Conservation (phyloP, 1,140 invertebrate genomes). For the Euglossa dilemma region DNA sequence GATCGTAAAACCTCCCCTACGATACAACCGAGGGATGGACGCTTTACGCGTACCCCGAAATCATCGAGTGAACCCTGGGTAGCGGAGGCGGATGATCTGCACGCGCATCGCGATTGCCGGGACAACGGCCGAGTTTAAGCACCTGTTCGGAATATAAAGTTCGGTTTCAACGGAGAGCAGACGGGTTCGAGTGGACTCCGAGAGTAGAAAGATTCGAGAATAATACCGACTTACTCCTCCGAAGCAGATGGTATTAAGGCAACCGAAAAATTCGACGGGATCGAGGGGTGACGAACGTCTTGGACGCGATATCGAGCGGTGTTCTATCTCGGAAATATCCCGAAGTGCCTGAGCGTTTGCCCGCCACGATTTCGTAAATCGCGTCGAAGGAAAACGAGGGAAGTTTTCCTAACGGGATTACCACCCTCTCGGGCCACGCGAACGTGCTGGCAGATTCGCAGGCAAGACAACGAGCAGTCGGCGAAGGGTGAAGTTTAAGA, state of each 20-base stretch:
- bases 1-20: too few species aligned
- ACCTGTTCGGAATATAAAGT: not conserved
- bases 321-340: not conserved
- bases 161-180: not conserved
- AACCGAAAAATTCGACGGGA: too few species aligned
- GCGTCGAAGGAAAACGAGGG: constrained; percentile 19
- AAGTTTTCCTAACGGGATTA: constrained; percentile 52
- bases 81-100: too few species aligned
- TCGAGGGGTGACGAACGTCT: too few species aligned
- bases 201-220: not conserved
- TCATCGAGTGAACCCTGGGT: too few species aligned
- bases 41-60: too few species aligned
- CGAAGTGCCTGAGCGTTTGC: not conserved
- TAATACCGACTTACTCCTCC: too few species aligned
- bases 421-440: constrained; percentile 27
- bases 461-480: constrained; percentile 16
- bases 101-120: not conserved
- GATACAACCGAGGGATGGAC: too few species aligned
- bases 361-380: constrained; percentile 15
- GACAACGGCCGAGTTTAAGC: not conserved
- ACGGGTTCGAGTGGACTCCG: not conserved
- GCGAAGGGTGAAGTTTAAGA: constrained; percentile 18
- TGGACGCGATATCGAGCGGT: not conserved
- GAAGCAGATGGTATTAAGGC: too few species aligned
- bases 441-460: constrained; percentile 28